Conservation (phyloP, 2,113 vertebrate genomes). For the Aegithalos caudatus region DNA sequence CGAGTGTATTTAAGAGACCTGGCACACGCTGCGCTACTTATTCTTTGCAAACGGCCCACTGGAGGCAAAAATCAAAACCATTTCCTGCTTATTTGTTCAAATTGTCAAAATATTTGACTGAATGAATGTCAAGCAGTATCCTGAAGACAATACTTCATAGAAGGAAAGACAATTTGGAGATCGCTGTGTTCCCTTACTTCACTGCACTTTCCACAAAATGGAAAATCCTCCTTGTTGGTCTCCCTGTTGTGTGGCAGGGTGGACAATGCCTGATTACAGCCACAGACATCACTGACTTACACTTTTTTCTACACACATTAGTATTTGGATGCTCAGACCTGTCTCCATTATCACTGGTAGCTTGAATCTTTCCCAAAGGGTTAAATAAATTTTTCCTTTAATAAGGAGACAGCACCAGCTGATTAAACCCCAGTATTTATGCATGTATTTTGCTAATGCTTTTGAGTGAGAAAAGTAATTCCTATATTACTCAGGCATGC, state of each 20-base stretch:
- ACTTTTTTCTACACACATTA: background rate
- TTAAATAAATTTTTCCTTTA: background rate
- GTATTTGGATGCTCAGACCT: background rate
- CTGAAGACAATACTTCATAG: background rate
- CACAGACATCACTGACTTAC: rapidly evolving
- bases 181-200: background rate
- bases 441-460: background rate
- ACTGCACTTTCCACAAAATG: background rate
- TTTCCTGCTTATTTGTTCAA: background rate
- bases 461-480: background rate
- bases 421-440: background rate
- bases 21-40: background rate
- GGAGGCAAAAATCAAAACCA: background rate
- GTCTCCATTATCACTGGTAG: background rate
- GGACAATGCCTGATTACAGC: background rate
- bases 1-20: background rate
- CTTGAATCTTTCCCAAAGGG: background rate
- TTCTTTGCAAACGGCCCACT: background rate
- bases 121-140: background rate
- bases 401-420: background rate
- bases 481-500: background rate
- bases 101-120: background rate
- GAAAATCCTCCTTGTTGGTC: background rate
- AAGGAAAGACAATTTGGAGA: background rate
- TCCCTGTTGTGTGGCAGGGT: background rate